A percentile compares a stretch with the other conserved stretches of the same genome.
phyloP scores from a whole-genome alignment of 2,113 vertebrate species.

The Hoplias malabaricus region DNA sequence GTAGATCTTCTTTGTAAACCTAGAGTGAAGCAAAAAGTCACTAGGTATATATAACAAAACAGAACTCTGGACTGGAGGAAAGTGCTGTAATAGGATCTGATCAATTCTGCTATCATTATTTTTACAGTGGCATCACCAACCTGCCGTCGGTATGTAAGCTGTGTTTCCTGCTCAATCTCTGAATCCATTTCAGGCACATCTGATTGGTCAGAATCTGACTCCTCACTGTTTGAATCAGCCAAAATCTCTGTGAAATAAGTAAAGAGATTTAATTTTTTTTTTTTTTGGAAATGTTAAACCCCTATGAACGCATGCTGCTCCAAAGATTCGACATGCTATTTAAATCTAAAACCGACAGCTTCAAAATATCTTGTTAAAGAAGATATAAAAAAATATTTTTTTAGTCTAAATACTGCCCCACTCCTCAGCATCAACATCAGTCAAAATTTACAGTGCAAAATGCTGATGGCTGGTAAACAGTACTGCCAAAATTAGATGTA shows the following conservation, averaged over 20 bases:
- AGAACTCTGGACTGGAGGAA: neutral
- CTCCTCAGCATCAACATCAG: constrained; percentile 44
- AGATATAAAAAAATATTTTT: neutral
- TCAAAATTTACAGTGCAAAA: constrained; percentile 61
- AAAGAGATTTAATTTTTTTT: neutral
- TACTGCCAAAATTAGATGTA: constrained; percentile 50
- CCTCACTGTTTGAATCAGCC: constrained; percentile 93
- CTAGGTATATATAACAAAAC: neutral
- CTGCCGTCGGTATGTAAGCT: constrained; percentile 92
- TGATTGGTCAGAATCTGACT: constrained; percentile 97
- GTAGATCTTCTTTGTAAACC: constrained; percentile 99
- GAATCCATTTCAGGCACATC: constrained; percentile 98
- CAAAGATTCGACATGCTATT: neutral
- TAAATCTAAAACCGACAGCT: constrained; percentile 6
- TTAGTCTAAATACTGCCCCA: neutral
- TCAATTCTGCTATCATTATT: neutral
- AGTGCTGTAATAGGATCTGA: neutral
- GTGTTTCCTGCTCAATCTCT: constrained; percentile 97
- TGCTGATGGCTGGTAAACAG: constrained; percentile 63
- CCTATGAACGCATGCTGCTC: neutral
- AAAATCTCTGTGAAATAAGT: constrained; percentile 81
- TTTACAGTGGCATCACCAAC: constrained; percentile 54
- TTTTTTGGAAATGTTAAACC: neutral
- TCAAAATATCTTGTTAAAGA: neutral
- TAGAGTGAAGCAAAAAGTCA: constrained; percentile 51